phyloP scores from a whole-genome alignment of 1,140 invertebrate genomes.

The Rhyzopertha dominica region DNA sequence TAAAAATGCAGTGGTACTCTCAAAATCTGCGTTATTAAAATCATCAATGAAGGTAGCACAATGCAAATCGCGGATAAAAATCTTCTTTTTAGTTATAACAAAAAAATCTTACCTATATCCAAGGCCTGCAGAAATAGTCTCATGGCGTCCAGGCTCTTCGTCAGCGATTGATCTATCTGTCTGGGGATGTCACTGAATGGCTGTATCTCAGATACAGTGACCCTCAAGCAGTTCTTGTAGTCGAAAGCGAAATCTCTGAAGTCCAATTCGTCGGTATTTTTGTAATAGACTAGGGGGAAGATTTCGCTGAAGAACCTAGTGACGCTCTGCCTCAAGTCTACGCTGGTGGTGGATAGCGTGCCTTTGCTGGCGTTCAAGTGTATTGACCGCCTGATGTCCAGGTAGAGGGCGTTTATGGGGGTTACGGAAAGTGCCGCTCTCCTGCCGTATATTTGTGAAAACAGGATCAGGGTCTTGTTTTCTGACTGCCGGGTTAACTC shows the following conservation, averaged over 20 bases:
- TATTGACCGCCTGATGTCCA: slow-evolving; percentile 63
- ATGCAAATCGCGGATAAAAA: no score
- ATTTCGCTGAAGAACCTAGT: slow-evolving; percentile 74
- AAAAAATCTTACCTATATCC: no score
- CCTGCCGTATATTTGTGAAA: slow-evolving; percentile 68
- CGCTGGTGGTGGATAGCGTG: slow-evolving; percentile 36
- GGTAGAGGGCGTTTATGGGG: slow-evolving; percentile 62
- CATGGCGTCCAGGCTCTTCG: slow-evolving; percentile 69
- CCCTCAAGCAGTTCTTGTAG: slow-evolving; percentile 70
- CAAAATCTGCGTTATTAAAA: no score
- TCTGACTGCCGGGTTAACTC: slow-evolving; percentile 67
- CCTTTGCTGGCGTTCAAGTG: slow-evolving; percentile 34
- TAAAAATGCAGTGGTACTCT: no score
- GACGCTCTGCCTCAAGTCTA: slow-evolving; percentile 58
- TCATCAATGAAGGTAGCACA: no score
- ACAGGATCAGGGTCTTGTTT: slow-evolving; percentile 71
- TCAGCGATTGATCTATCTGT: slow-evolving; percentile 59
- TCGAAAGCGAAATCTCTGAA: slow-evolving; percentile 65
- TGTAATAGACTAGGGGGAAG: slow-evolving; percentile 79
- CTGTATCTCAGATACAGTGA: slow-evolving; percentile 65
- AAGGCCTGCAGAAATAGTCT: slow-evolving; percentile 68
- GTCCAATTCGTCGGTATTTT: slow-evolving; percentile 44
- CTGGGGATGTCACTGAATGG: slow-evolving; percentile 78
- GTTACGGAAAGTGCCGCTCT: slow-evolving; percentile 59
- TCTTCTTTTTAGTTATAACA: no score